Base-by-base conservation (phyloP, 2,888 invertebrate species). In the Pammene fasciana region DNA sequence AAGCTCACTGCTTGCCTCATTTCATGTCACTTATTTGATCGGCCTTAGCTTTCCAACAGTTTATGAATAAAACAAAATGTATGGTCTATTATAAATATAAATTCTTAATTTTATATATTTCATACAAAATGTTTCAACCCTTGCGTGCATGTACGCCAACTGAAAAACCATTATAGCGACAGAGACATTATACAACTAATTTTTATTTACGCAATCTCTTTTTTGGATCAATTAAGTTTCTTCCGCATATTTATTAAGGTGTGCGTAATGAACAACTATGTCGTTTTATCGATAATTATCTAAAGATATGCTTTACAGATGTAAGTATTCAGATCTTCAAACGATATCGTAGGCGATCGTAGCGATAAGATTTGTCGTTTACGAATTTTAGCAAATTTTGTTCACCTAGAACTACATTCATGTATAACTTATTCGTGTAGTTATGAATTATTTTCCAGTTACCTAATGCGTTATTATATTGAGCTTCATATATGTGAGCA, bases 1-100 rank as follows among this genome's bases (percentile, higher is more conserved):
- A 71, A 72, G 62, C 18, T 61, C 64, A 76, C 75, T 75, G 76
- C 72, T 77, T 76, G 78, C 81, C 82, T 82, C 83, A 82, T 82
- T 82, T 76, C 78, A 74, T 76, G 74, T 73, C 48, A 52, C 75
- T 76, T 77, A 79, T 79, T 79, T 54, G 34, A 54, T 34, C 77
- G 76, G 70, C 76, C 73, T 74, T 77, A 73, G 77, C 75, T 71
- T 76, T 70, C 56, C 26, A 67, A 54, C 16, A 45, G 26, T 50
- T 26, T 18, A 34, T 13, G 41, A 43, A 57, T 45, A 18, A n/a
- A 5, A 36, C 36, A 13, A 48, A 50, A 18, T 41, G 7, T 10
- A 6, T 46, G n/a, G 10, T 13, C 3, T 3, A 8, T 61, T n/a
- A 34, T 60, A 8, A 59, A 45, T 5, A 59, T 45, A 26, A 16